Evolutionary conservation across 2,797 vertebrate species (phyloP).

Genomic region (Podarcis lilfordi): DNA sequence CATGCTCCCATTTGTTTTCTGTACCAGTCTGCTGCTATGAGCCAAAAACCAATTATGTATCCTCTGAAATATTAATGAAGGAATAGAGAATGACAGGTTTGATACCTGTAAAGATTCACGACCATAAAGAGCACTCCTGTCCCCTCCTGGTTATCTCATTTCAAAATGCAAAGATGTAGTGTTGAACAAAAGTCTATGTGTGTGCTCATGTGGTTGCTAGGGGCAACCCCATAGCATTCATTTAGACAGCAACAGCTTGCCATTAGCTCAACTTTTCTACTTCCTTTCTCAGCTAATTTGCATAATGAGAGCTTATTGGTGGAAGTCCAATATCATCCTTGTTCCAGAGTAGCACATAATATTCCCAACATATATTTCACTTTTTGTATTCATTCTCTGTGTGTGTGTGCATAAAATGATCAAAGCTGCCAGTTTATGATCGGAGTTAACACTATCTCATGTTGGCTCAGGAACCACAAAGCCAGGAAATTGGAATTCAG

Average conservation of each 20-base stretch:
- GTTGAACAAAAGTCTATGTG: not conserved
- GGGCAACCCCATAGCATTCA: conserved; percentile 11
- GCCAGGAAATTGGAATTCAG: no score
- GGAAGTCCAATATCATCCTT: not conserved
- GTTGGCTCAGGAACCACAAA: no score
- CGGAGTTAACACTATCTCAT: no score
- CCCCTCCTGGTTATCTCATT: not conserved
- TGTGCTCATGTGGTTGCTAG: conserved; percentile 7
- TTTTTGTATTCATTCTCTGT: not conserved
- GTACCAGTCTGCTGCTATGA: not conserved
- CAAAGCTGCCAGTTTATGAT: no score
- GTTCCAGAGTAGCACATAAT: not conserved
- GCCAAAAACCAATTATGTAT: not conserved
- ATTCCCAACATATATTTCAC: not conserved
- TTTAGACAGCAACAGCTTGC: not conserved
- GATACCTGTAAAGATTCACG: not conserved
- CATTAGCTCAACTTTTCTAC: not conserved
- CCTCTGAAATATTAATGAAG: conserved; percentile 13
- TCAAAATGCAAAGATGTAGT: not conserved
- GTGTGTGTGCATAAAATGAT: no score
- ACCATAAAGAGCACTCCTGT: not conserved
- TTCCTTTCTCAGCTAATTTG: not conserved
- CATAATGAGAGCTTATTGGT: not conserved
- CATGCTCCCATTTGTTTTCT: not conserved
- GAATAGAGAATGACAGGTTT: not conserved